Evolutionary conservation across 2,797 vertebrate species (phyloP), one percentile per base, ranked within the genome.

Genomic region (Hypotaenidia philippensis): DNA sequence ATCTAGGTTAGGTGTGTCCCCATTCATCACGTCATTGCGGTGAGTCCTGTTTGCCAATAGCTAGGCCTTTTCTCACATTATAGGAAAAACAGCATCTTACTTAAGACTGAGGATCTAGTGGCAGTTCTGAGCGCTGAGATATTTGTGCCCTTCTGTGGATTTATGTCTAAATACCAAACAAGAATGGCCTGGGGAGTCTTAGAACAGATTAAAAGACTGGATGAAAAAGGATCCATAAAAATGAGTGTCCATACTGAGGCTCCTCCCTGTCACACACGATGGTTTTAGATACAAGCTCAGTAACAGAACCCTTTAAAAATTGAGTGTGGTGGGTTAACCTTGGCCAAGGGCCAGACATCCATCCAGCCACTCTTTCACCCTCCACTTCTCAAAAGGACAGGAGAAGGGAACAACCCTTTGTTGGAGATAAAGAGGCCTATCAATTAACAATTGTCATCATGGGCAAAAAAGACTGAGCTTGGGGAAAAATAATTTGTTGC

Each of bases 1-100:
- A 49, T 59, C 34, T 90, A 76, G 63, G 47, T 87, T 90, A 93
- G 83, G 74, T 92, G 63, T 76, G 66, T 82, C 47, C 38, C n/a
- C 45, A 41, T 75, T 81, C 78, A 87, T 87, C 50, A 64, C 6
- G 2, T 83, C 56, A 56, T 20, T 70, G 41, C 0, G 0, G 25
- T 79, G 63, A 59, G 31, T 89, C 44, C 66, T 70, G 26, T 66
- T 92, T 80, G 40, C 57, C 29, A 21, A 50, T 15, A 89, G 26
- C 38, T 16, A 68, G 27, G 21, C 32, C n/a, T 76, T 90, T 78
- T 50, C 34, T 41, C 53, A 31, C 38, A 11, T 4, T 69, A 25
- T 26, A 57, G 65, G 41, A 84, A 92, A 94, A 34, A 6, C 17
- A 50, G 6, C 16, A 40, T 11, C 65, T 91, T 13, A 3, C 32